phyloP scores from a whole-genome alignment of 2,888 invertebrate species.

The Eilema caniola region DNA sequence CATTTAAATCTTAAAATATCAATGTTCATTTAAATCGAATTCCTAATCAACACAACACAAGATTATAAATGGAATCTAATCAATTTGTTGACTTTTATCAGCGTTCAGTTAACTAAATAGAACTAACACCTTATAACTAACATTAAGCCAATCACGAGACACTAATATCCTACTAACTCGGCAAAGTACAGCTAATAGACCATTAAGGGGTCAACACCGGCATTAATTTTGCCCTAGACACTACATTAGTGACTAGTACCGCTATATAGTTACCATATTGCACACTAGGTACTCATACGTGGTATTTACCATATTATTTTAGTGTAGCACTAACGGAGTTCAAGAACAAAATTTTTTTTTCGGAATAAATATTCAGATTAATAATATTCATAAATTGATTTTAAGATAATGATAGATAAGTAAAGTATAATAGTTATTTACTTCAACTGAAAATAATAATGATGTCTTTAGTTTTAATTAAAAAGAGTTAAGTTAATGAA shows the following conservation, averaged over 20 bases:
- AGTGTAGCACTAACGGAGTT: not conserved
- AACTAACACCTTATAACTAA: constrained; percentile 17
- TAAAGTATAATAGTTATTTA: too few relatives aligned
- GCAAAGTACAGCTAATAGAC: constrained; percentile 36
- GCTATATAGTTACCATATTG: constrained; percentile 11
- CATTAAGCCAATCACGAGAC: constrained; percentile 20
- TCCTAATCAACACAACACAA: not conserved
- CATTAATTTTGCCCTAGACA: constrained; percentile 33
- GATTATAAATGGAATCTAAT: not conserved
- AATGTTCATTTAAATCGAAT: not conserved
- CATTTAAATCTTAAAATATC: not conserved
- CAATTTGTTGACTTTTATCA: not conserved
- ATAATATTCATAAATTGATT: too few relatives aligned
- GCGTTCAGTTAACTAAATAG: constrained; percentile 20
- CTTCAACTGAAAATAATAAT: too few relatives aligned
- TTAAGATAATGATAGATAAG: too few relatives aligned
- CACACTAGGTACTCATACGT: not conserved
- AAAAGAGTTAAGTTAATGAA: too few relatives aligned
- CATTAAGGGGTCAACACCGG: constrained; percentile 42
- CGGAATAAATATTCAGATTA: too few relatives aligned
- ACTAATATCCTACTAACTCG: constrained; percentile 29
- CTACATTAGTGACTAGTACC: constrained; percentile 23
- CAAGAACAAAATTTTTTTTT: too few relatives aligned
- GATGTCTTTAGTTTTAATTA: too few relatives aligned
- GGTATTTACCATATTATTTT: not conserved